Evolutionary conservation across 2,888 invertebrate species (phyloP).

Genomic region (Odontothrips loti): DNA sequence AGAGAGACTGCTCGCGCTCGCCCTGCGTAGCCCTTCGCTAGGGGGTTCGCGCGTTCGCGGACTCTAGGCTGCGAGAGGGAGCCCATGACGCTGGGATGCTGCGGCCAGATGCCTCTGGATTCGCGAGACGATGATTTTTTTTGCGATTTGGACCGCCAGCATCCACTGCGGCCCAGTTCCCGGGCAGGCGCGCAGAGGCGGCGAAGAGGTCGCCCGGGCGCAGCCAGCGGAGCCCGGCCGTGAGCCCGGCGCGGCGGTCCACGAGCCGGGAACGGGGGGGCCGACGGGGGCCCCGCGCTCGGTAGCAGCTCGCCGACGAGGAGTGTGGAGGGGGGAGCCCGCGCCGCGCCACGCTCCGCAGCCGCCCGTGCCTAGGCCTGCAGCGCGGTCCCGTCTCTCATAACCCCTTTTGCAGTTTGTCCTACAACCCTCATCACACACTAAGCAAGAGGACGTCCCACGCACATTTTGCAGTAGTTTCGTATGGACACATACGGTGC

Average conservation of each 20-base stretch:
- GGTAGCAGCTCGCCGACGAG: not conserved
- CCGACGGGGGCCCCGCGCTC: not conserved
- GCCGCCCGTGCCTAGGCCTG: not conserved
- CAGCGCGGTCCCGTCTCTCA: too few species aligned
- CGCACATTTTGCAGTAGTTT: not conserved
- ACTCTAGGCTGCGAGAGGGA: too few species aligned
- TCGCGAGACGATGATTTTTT: not conserved
- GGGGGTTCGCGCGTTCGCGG: not conserved
- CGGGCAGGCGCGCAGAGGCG: not conserved
- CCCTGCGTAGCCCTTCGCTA: too few species aligned
- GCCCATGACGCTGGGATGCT: not conserved
- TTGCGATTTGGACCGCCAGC: not conserved
- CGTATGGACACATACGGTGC: too few species aligned
- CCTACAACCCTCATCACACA: too few species aligned
- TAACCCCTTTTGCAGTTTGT: too few species aligned
- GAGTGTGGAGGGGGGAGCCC: not conserved
- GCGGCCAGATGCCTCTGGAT: not conserved
- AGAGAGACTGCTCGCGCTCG: too few species aligned
- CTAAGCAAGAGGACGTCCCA: not conserved
- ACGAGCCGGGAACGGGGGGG: not conserved
- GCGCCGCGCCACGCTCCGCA: not conserved
- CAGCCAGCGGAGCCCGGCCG: not conserved
- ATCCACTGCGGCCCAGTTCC: conserved; percentile 21
- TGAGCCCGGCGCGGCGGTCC: not conserved
- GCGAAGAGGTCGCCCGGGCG: not conserved